A percentile compares a stretch with the other conserved stretches of the same genome.
These are phyloP conservation scores for Rhagoletis zephyria DNA, from an alignment of 1,140 invertebrate genomes.

Conservation along the genomic window DNA sequence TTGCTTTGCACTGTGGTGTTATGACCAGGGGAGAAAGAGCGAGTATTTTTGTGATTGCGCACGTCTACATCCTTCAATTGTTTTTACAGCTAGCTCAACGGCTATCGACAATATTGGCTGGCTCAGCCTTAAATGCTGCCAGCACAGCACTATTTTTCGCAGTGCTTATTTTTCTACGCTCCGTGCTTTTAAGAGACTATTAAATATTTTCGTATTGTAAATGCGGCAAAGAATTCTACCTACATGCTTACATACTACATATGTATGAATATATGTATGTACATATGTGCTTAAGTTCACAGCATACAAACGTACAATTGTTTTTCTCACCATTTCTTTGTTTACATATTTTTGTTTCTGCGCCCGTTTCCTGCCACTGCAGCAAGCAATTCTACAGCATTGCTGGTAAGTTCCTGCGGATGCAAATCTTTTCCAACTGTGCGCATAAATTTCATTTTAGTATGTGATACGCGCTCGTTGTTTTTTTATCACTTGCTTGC, in stretches of 20 bases:
- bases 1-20: background rate
- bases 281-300: too few relatives aligned
- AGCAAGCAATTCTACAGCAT: background rate
- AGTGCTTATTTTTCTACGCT: background rate
- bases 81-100: background rate
- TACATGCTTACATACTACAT: too few relatives aligned
- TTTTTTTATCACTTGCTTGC: background rate
- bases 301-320: background rate
- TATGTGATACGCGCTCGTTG: background rate
- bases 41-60: background rate
- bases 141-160: background rate
- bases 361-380: background rate
- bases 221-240: background rate
- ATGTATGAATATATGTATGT: too few relatives aligned
- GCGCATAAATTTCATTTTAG: slow-evolving; percentile 20
- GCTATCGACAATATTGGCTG: background rate
- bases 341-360: slow-evolving; percentile 28
- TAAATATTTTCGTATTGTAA: background rate
- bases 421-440: slow-evolving; percentile 19
- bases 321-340: slow-evolving; percentile 30
- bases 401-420: background rate
- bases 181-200: background rate
- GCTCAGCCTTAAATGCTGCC: background rate
- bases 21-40: background rate
- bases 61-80: background rate